Conservation (phyloP, 1,140 invertebrate species). For the Euwallacea fornicatus region DNA sequence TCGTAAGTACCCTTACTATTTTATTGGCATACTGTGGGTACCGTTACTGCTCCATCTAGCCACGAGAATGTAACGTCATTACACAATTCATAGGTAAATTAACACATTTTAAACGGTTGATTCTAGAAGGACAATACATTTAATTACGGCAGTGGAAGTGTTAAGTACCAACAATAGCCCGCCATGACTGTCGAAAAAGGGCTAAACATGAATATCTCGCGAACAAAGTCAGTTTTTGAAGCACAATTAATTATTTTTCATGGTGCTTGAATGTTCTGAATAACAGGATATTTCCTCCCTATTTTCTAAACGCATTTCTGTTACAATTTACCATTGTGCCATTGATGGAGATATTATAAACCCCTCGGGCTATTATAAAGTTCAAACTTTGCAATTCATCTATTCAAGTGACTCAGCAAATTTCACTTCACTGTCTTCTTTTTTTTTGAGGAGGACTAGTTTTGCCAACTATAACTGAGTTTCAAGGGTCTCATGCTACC, state of each 20-base stretch:
- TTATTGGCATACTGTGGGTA: too few relatives aligned
- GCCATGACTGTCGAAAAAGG: constrained; percentile 41
- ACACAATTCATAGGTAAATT: neutral
- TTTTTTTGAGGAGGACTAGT: too few relatives aligned
- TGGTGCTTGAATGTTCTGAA: constrained; percentile 48
- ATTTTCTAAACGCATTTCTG: constrained; percentile 42
- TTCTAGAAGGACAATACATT: constrained; percentile 28
- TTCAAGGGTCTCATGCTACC: too few relatives aligned
- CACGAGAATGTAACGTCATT: too few relatives aligned
- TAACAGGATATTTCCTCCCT: constrained; percentile 46
- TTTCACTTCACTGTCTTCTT: too few relatives aligned
- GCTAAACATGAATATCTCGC: constrained; percentile 41
- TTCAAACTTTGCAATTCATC: constrained; percentile 41
- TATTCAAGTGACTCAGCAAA: constrained; percentile 36
- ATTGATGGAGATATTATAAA: constrained; percentile 47
- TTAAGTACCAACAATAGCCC: constrained; percentile 40
- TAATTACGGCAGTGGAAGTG: constrained; percentile 36
- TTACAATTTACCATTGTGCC: constrained; percentile 39
- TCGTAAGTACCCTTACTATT: too few relatives aligned
- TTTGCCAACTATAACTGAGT: too few relatives aligned
- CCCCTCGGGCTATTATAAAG: constrained; percentile 39
- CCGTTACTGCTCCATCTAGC: too few relatives aligned
- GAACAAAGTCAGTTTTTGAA: constrained; percentile 47
- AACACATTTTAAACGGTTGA: constrained; percentile 2
- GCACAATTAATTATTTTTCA: constrained; percentile 51